Conservation (phyloP, 2,888 invertebrate genomes). For the Matsumyia berberina region DNA sequence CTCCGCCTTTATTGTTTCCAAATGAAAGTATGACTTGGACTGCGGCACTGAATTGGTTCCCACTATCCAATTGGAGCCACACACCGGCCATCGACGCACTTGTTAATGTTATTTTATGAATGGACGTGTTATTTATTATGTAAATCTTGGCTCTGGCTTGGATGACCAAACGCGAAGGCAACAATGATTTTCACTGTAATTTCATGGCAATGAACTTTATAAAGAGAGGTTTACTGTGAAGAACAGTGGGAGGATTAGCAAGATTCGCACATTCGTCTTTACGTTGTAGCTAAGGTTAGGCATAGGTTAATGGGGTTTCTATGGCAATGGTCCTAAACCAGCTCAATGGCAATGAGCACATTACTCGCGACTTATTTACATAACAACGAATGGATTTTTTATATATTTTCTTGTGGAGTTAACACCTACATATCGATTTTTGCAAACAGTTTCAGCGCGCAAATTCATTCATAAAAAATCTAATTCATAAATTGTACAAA, state of each 20-base stretch:
- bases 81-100: slow-evolving; percentile 45
- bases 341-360: neutral
- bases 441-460: slow-evolving; percentile 10
- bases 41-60: slow-evolving; percentile 14
- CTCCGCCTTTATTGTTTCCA: slow-evolving; percentile 11
- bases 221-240: neutral
- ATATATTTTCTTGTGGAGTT: no score
- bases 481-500: slow-evolving; percentile 52
- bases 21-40: slow-evolving; percentile 13
- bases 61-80: slow-evolving; percentile 45
- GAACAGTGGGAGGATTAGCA: slow-evolving; percentile 28
- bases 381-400: no score
- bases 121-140: slow-evolving; percentile 38
- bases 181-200: slow-evolving; percentile 36
- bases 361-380: no score
- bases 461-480: slow-evolving; percentile 62
- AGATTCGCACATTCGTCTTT: slow-evolving; percentile 13
- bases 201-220: slow-evolving; percentile 44
- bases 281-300: neutral
- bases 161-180: slow-evolving; percentile 16
- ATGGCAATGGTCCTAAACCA: neutral
- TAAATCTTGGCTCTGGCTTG: slow-evolving; percentile 31
- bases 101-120: slow-evolving; percentile 37
- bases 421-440: slow-evolving; percentile 14
- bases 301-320: neutral